Percentiles rank a stretch among this genome's conserved stretches.
These are phyloP conservation scores for Orbicella faveolata DNA, from an alignment of 64 coral and sea anemone genomes.

Conservation along the genomic window DNA sequence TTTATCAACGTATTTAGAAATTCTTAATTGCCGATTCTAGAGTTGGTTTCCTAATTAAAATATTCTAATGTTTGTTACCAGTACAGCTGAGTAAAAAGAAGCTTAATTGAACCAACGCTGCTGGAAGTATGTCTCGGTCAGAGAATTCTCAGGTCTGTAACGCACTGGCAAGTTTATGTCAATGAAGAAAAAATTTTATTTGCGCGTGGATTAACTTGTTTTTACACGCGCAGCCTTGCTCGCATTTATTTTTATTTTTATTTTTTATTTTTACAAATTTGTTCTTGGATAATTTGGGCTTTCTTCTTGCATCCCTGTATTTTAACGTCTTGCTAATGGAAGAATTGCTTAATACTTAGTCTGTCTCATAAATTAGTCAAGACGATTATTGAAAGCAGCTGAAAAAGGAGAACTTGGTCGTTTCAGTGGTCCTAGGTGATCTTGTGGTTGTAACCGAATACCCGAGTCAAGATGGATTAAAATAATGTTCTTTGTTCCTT, in stretches of 20 bases:
- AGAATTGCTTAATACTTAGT: neutral
- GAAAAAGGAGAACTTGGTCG: neutral
- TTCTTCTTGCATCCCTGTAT: neutral
- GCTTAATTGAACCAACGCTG: too few species aligned
- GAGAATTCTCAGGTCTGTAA: neutral
- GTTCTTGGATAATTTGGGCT: too few species aligned
- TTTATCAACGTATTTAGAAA: slow-evolving; percentile 24
- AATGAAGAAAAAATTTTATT: neutral
- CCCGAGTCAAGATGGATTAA: neutral
- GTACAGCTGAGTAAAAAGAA: neutral
- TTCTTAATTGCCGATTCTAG: neutral
- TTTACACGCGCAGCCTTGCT: too few species aligned
- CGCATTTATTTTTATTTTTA: too few species aligned
- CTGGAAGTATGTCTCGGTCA: neutral
- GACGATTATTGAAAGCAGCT: neutral
- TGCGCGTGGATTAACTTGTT: neutral
- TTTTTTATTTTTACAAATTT: too few species aligned
- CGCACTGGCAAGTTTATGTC: neutral
- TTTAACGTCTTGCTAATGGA: neutral
- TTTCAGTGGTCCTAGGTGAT: neutral
- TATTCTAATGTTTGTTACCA: neutral
- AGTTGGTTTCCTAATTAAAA: neutral
- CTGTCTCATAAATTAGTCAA: neutral
- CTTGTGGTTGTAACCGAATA: slow-evolving; percentile 22
- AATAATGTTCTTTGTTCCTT: neutral